Percentiles rank a stretch among this genome's conserved stretches.
Conservation (phyloP, 2,797 vertebrate species). For the Scolopax bukidnonensis region DNA sequence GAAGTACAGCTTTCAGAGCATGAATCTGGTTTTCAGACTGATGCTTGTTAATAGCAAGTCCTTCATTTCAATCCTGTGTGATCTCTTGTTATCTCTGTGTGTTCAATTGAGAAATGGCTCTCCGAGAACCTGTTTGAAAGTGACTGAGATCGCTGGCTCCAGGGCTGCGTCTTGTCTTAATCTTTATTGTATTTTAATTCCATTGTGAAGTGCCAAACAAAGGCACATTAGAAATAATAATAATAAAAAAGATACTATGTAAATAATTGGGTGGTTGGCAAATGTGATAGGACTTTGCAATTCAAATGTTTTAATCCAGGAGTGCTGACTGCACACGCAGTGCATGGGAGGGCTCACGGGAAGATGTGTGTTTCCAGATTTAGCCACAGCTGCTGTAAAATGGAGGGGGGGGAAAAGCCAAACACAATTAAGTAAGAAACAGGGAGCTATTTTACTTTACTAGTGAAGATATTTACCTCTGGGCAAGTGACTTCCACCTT, state of each 20-base stretch:
- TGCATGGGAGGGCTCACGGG: background rate
- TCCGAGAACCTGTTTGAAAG: background rate
- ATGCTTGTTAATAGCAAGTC: background rate
- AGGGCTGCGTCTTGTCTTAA: background rate
- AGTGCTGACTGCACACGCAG: background rate
- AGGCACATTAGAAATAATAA: background rate
- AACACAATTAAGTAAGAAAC: background rate
- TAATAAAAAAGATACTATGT: background rate
- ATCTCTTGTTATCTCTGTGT: background rate
- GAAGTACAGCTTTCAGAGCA: background rate
- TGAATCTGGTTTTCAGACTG: background rate
- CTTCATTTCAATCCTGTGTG: background rate
- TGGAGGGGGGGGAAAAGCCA: background rate
- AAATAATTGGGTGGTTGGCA: background rate
- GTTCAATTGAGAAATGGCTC: background rate
- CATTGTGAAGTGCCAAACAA: background rate
- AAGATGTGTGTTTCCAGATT: background rate
- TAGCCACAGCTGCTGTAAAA: background rate
- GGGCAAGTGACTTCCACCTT: background rate
- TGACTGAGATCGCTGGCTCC: background rate
- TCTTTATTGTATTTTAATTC: background rate
- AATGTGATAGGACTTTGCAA: background rate
- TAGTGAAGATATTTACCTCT: background rate
- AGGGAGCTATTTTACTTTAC: background rate
- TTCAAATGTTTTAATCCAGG: background rate